Base-by-base conservation (phyloP, 2,888 invertebrate genomes). In the Adelphocoris suturalis region DNA sequence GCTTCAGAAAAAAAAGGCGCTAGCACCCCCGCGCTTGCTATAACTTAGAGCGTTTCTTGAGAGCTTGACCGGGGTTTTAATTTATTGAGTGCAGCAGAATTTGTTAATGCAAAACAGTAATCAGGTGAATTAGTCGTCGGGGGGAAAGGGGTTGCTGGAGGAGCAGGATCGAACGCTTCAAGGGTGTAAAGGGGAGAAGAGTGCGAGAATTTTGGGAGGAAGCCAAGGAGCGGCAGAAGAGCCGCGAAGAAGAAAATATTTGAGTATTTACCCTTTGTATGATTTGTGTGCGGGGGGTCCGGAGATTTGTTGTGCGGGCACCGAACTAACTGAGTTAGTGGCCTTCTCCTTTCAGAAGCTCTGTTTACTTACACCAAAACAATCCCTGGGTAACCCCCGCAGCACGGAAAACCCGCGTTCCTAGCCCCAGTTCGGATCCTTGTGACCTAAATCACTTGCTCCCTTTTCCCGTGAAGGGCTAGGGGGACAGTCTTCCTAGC, bases 201-300 rank as follows among this genome's bases (percentile, higher is more conserved):
- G 46, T n/a, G 86, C 55, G 46, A 48, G 81, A 87, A 90, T 78
- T 48, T 48, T 84, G 90, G 75, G 86, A 82, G 47, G 37, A 47
- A 81, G 89, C 90, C 81, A 76, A 88, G 61, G 78, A 75, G 68
- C 76, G 76, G 88, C 78, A 76, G 89, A 55, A 61, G 89, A 28
- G 46, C 88, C 84, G 84, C 84, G 84, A 84, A 84, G 82, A 82
- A 84, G 84, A 88, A 88, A 88, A 88, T 88, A 88, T 88, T 88
- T 88, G 88, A 88, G 88, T 88, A 80, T 88, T 88, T 88, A 88
- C 88, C 88, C 88, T 88, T 80, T 55, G 88, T 88, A 81, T 88
- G 88, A 88, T 88, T 88, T 88, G 88, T 88, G 88, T 81, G 88
- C 57, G 80, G 80, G 88, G 88, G 86, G 78, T 46, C 28, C 46